Percentiles rank a stretch among this genome's conserved stretches.
Conservation (phyloP, 2,888 invertebrate species). For the Gymnoscelis rufifasciata region DNA sequence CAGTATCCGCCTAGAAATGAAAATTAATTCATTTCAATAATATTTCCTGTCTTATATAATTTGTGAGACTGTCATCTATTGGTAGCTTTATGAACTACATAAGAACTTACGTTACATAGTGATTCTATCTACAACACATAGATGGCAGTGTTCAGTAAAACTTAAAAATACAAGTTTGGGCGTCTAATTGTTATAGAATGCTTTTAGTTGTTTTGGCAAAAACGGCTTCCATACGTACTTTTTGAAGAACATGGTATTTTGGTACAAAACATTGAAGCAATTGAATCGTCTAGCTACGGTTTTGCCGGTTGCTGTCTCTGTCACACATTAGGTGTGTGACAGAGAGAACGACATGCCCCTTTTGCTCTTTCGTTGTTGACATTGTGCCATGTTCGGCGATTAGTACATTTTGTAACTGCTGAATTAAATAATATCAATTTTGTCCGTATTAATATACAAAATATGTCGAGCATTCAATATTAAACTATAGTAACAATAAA, state of each 20-base stretch:
- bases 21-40: no score
- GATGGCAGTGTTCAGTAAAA: background rate
- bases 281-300: constrained; percentile 2
- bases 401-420: background rate
- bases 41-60: no score
- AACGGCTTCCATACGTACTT: constrained; percentile 8
- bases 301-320: constrained; percentile 6
- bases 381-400: background rate
- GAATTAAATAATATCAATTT: no score
- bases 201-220: constrained; percentile 16
- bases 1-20: no score
- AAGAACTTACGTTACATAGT: no score
- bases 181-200: constrained; percentile 11
- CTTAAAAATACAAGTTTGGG: background rate
- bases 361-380: constrained; percentile 4
- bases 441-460: no score
- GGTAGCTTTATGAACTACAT: no score
- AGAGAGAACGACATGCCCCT: constrained; percentile 1
- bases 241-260: background rate
- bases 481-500: no score
- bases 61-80: no score
- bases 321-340: background rate
- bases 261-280: constrained; percentile 2
- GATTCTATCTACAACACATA: background rate
- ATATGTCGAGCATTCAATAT: no score